phyloP scores from a whole-genome alignment of 2,888 invertebrate species.

The Aelia acuminata region DNA sequence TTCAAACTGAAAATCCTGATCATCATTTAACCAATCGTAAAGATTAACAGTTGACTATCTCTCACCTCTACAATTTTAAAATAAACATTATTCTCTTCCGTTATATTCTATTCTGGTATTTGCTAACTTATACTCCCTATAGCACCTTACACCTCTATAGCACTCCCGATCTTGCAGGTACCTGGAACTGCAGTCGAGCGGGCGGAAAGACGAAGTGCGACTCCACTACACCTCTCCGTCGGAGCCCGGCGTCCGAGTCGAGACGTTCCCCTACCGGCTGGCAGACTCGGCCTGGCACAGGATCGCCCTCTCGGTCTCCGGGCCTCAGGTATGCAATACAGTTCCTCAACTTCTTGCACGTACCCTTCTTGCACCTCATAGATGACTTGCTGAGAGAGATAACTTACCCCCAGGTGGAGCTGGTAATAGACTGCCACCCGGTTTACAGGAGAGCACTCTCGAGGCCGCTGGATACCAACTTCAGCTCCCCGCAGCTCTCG shows the following conservation, averaged over 20 bases:
- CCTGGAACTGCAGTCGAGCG: conserved; percentile 92
- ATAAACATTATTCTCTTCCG: too few relatives aligned
- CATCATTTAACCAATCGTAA: too few relatives aligned
- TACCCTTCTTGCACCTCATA: too few relatives aligned
- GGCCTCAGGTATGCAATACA: conserved; percentile 71
- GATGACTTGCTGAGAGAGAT: background rate
- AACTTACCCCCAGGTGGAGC: conserved; percentile 77
- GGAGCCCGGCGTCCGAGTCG: conserved; percentile 79
- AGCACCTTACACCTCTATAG: background rate
- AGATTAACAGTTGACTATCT: too few relatives aligned
- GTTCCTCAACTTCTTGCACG: background rate
- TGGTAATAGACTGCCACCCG: conserved; percentile 89
- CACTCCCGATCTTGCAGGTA: conserved; percentile 73
- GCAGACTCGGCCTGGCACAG: conserved; percentile 92
- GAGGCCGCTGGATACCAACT: conserved; percentile 81
- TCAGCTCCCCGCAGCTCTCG: conserved; percentile 80
- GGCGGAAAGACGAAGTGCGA: conserved; percentile 87
- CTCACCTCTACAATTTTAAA: too few relatives aligned
- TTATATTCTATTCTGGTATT: too few relatives aligned
- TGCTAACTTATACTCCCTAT: background rate
- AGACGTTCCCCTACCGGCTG: conserved; percentile 89
- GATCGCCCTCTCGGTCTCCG: conserved; percentile 87
- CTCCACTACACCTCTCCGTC: conserved; percentile 79
- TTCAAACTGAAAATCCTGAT: too few relatives aligned
- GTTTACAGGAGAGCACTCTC: conserved; percentile 83